Base-by-base conservation (phyloP, 2,888 invertebrate species). In the Aspidiotus rigidus region DNA sequence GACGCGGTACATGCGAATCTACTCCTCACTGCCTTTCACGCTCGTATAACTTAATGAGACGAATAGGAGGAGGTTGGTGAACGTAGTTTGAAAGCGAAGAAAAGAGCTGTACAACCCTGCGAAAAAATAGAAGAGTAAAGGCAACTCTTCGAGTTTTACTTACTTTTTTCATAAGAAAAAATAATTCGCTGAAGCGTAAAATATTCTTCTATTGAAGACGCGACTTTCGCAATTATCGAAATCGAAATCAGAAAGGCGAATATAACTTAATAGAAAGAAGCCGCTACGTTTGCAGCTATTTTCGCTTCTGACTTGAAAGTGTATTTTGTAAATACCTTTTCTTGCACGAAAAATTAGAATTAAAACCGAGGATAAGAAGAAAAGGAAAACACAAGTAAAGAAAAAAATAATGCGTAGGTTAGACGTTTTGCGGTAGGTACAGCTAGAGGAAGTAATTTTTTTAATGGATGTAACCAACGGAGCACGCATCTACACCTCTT, bases 131-230 rank as follows among this genome's bases (percentile, higher is more conserved):
- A 49, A 49, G 49, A 49, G 11, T 11, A 49, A 49, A 49, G 11
- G 49, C 1, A 49, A 11, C 49, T 11, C 49, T 13, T n/a, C 49
- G 28, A 49, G n/a, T 49, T 49, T 49, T 49, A 49, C 49, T 49
- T 49, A 49, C 49, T 49, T 49, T 28, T 28, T 49, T 49, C 49
- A 49, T 49, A 49, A 49, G 11, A n/a, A 49, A 28, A 49, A 49
- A 49, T 49, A 49, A 49, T n/a, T 49, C 49, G n/a, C 11, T n/a
- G 6, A 49, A n/a, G 49, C 49, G 49, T 49, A n/a, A 49, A 49
- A 49, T 49, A 49, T 49, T 49, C n/a, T 49, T 49, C 49, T n/a
- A n/a, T 49, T 49, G 49, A 49, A 49, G 49, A 13, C n/a, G 49
- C 28, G 28, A 13, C 49, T 49, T 49, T 49, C 49, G 49, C 49